phyloP scores from a whole-genome alignment of 2,888 invertebrate species.

The Ophion obscuratus region DNA sequence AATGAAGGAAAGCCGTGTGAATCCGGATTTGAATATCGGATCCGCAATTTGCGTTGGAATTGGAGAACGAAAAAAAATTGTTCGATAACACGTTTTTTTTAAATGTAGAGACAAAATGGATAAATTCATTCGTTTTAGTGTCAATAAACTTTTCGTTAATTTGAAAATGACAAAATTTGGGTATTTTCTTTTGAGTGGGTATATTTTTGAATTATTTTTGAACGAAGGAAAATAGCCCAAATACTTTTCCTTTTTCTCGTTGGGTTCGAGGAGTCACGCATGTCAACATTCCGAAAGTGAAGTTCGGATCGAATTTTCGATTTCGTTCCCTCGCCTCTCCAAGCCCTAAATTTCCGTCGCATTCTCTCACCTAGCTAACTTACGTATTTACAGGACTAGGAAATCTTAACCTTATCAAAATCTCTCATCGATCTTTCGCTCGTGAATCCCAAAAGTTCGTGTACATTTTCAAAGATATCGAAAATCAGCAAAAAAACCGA shows the following conservation, averaged over 20 bases:
- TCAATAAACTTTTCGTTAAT: not conserved
- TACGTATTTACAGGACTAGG: slow-evolving; percentile 79
- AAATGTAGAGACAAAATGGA: not conserved
- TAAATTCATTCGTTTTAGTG: not conserved
- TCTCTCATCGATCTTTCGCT: slow-evolving; percentile 39
- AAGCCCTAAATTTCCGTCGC: slow-evolving; percentile 13
- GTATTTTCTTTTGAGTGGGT: not conserved
- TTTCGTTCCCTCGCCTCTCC: slow-evolving; percentile 22
- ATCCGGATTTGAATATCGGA: not conserved
- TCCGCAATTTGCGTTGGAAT: not conserved
- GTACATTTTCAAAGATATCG: not conserved
- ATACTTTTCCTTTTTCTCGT: not conserved
- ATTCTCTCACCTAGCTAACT: slow-evolving; percentile 63
- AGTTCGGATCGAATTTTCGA: slow-evolving; percentile 1
- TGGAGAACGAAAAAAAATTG: not conserved
- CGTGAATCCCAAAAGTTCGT: slow-evolving; percentile 7
- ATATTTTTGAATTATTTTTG: not conserved
- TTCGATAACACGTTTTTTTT: not conserved
- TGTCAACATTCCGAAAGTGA: not conserved
- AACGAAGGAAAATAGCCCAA: not conserved
- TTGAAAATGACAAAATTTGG: not conserved
- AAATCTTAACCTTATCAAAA: slow-evolving; percentile 53
- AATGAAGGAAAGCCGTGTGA: not conserved
- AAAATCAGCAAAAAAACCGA: not conserved
- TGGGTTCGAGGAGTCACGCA: not conserved